A percentile compares a stretch with the other conserved stretches of the same genome.
Conservation (phyloP, 2,797 vertebrate species). For the Telmatherina bonti region DNA sequence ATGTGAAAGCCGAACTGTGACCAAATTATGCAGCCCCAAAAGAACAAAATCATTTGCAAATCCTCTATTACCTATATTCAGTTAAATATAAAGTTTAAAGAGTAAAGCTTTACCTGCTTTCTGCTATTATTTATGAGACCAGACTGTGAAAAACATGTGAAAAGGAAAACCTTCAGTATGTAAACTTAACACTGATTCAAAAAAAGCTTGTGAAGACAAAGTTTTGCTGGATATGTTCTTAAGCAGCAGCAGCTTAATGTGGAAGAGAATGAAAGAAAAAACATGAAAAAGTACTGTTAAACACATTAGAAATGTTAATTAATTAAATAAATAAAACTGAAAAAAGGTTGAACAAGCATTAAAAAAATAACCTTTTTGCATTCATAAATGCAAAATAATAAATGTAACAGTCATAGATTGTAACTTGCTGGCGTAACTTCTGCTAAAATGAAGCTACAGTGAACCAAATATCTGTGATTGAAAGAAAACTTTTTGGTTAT, state of each 20-base stretch:
- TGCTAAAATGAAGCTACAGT: background rate
- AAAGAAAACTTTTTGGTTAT: background rate
- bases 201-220: background rate
- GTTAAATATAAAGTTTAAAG: background rate
- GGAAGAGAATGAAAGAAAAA: too few relatives aligned
- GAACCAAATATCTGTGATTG: background rate
- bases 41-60: too few relatives aligned
- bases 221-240: background rate
- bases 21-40: background rate
- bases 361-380: background rate
- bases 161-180: background rate
- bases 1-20: slow-evolving; percentile 37
- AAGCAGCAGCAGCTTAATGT: background rate
- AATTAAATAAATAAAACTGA: background rate
- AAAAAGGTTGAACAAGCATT: too few relatives aligned
- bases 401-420: background rate
- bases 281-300: too few relatives aligned
- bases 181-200: background rate
- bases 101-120: background rate
- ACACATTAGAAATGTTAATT: background rate
- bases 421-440: background rate
- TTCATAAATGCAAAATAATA: background rate
- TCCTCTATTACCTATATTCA: too few relatives aligned
- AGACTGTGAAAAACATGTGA: background rate
- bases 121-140: background rate